Base-by-base conservation (phyloP, 2,797 vertebrate genomes). In the Anguilla pacifica region DNA sequence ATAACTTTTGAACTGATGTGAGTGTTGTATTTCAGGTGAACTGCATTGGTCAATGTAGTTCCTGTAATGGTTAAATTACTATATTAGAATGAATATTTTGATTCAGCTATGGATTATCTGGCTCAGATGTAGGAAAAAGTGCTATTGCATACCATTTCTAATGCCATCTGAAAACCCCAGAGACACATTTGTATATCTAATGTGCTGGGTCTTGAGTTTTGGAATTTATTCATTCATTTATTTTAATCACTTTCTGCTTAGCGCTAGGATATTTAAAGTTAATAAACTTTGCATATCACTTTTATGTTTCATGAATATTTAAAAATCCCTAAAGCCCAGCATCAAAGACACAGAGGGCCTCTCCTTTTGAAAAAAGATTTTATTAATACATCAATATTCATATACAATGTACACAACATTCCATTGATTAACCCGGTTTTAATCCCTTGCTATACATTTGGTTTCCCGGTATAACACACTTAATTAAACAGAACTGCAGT, bases 231-330 rank as follows among this genome's bases (percentile, higher is more conserved):
- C 88, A 95, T 94, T 91, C 88, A 83, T 67, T 11, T 79, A 82
- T 53, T 89, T 90, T 92, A 92, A 92, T 92, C 89, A 87, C 88
- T 89, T 88, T 89, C 88, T n/a, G 43, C 87, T 90, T 83, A 87
- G 70, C 86, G 87, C 87, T 88, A 86, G 86, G 88, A 92, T 93
- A 89, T 94, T 94, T 92, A 90, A 91, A 94, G 93, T 94, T 95
- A 93, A 94, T 95, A 94, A 94, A 95, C 91, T 94, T 94, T 94
- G 94, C 87, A 93, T 93, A 93, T 94, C 91, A 93, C 91, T 94
- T 94, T 94, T 92, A 93, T 94, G 92, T 95, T 95, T 94, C 92
- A 94, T 94, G 92, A 91, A 94, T 95, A 94, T 96, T 94, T 94
- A 88, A 93, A 93, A 95, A 92, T 94, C 93, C 94, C 94, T 43